These are phyloP conservation scores for Nibea albiflora DNA, from an alignment of 2,113 vertebrate species.

Conservation along the genomic window DNA sequence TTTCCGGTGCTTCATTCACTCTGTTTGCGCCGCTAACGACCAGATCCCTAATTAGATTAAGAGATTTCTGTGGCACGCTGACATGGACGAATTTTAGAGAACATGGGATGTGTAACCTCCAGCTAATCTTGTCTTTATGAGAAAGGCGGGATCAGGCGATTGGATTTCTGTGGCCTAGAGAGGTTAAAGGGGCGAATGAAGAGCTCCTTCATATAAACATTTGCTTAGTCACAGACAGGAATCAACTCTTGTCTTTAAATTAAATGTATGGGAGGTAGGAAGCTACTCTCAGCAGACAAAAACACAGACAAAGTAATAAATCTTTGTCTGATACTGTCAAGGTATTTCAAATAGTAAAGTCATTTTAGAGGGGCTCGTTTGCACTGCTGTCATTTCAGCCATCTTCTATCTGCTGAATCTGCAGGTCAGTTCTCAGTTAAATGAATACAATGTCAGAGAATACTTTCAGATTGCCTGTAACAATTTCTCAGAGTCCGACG, in stretches of 20 bases:
- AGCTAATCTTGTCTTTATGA: conserved; percentile 83
- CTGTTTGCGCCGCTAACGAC: conserved; percentile 71
- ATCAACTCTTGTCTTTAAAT: background rate
- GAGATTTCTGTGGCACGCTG: conserved; percentile 81
- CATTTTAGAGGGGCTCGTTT: background rate
- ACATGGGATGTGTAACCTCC: conserved; percentile 81
- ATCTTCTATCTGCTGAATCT: background rate
- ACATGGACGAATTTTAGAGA: conserved; percentile 83
- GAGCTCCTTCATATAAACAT: background rate
- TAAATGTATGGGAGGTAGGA: background rate
- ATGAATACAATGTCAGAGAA: background rate
- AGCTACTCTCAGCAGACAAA: background rate
- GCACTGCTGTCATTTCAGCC: too few species aligned
- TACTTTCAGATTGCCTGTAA: background rate
- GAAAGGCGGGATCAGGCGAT: conserved; percentile 74
- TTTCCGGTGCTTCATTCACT: conserved; percentile 39
- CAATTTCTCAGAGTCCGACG: background rate
- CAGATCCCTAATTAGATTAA: conserved; percentile 81
- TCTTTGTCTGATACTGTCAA: too few species aligned
- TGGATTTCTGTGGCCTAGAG: conserved; percentile 55
- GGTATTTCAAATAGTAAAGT: background rate
- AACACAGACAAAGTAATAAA: background rate
- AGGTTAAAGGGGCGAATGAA: conserved; percentile 53
- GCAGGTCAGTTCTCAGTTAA: background rate
- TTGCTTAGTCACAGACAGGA: background rate